Evolutionary conservation across 2,113 vertebrate genomes (phyloP), one percentile per base, ranked within the genome.

Genomic region (Gallinago undulata): DNA sequence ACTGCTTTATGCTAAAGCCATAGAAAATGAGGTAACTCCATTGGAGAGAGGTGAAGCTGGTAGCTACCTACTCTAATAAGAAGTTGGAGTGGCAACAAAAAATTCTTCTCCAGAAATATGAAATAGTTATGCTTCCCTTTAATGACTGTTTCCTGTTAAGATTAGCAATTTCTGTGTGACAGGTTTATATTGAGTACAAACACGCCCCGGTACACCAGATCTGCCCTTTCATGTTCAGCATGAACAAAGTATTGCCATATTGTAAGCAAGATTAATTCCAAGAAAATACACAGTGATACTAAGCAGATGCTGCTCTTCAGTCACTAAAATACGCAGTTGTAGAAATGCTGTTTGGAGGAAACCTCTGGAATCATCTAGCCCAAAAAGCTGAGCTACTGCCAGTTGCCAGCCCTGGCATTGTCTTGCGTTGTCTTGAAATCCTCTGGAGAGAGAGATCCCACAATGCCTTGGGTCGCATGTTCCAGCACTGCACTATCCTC

Each of bases 251-350:
- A 74, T 73, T 89, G 41, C 72, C 37, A 23, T 50, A 81, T 55
- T 94, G 59, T 67, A 77, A 50, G n/a, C 19, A 66, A 80, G 67
- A 77, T 63, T 83, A 6, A 21, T 90, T 69, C 50, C 24, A 86
- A 86, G 63, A 77, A 81, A 93, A 59, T 62, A 73, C 14, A 59
- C 5, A 7, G 8, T 66, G 67, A 83, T 63, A 66, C 41, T 62
- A 70, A 96, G 55, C 72, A 95, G 83, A 89, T 92, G 73, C 17
- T 84, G 47, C 25, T 47, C 63, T 88, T 94, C 86, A 60, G 67
- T 45, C 48, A 79, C 39, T 75, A 88, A 85, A 90, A 45, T 10
- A n/a, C 15, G 21, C 7, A 25, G 45, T 25, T 63, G n/a, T 15
- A 93, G 66, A 79, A 91, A 85, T 30, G 7, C 11, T 64, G 30